Percentiles rank a stretch among this genome's conserved stretches.
Evolutionary conservation across 2,888 invertebrate species (phyloP).

Genomic region (Apantesis nais): DNA sequence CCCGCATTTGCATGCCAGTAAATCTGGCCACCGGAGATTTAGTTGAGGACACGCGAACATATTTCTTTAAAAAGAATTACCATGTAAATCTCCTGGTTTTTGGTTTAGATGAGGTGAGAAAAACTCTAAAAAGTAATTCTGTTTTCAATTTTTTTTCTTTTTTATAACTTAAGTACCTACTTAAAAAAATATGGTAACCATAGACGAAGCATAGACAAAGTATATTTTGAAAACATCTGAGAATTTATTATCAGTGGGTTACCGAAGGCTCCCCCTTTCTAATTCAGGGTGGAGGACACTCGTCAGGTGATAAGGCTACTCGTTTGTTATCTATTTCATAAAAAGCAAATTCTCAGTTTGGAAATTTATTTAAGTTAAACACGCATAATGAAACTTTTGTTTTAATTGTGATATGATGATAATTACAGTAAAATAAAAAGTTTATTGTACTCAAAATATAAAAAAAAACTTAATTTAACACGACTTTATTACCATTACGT

Average conservation of each 20-base stretch:
- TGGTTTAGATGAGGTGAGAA: slow-evolving; percentile 17
- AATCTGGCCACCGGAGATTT: slow-evolving; percentile 61
- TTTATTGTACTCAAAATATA: no score
- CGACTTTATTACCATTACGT: no score
- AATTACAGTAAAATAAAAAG: no score
- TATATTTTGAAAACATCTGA: background rate
- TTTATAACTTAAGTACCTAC: background rate
- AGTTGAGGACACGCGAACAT: slow-evolving; percentile 57
- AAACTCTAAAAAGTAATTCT: background rate
- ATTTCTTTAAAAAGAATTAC: slow-evolving; percentile 58
- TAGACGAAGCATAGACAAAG: background rate
- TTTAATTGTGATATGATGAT: no score
- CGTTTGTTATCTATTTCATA: no score
- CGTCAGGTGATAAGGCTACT: no score
- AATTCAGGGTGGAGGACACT: background rate
- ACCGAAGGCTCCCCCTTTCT: background rate
- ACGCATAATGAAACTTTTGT: no score
- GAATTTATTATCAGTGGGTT: background rate
- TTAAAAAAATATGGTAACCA: background rate
- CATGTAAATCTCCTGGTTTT: slow-evolving; percentile 53
- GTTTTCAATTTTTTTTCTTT: no score
- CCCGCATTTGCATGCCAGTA: slow-evolving; percentile 64
- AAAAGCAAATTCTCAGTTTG: background rate
- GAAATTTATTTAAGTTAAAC: no score
- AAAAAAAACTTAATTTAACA: no score